A percentile compares a stretch with the other conserved stretches of the same genome.
phyloP scores from a whole-genome alignment of 2,113 vertebrate genomes.

The Chaetodon trifascialis region DNA sequence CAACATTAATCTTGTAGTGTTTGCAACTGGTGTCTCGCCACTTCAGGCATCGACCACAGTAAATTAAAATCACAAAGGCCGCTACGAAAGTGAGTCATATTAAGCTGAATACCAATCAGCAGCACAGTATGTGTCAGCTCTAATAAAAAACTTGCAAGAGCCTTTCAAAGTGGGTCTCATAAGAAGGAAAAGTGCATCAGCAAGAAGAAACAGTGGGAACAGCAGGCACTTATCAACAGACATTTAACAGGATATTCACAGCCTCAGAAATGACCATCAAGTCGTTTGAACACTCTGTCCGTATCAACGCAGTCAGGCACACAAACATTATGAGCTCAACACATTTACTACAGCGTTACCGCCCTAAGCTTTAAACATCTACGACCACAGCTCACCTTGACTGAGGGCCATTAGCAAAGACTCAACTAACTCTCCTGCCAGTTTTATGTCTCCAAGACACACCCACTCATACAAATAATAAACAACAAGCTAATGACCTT shows the following conservation, averaged over 20 bases:
- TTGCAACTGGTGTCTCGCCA: not conserved
- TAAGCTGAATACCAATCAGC: constrained; percentile 6
- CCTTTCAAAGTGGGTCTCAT: not conserved
- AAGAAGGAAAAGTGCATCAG: not conserved
- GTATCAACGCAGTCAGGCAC: not conserved
- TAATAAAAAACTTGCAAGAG: not conserved
- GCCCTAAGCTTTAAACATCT: not conserved
- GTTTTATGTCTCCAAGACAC: constrained; percentile 21
- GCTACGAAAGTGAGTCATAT: constrained; percentile 5
- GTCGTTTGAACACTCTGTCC: not conserved
- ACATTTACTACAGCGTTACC: not conserved
- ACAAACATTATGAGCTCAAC: not conserved
- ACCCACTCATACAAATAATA: constrained; percentile 39
- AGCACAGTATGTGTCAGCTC: not conserved
- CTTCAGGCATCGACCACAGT: not conserved
- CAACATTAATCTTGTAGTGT: not conserved
- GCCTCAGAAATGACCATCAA: not conserved
- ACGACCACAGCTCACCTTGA: constrained; percentile 6
- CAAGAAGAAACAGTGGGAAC: not conserved
- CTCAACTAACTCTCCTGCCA: constrained; percentile 23
- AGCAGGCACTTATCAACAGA: no score
- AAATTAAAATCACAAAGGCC: constrained; percentile 9
- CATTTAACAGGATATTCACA: not conserved
- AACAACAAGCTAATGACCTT: constrained; percentile 41
- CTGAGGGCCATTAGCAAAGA: constrained; percentile 27